These are phyloP conservation scores for Phymorhynchus buccinoides DNA, from an alignment of 1,140 invertebrate genomes.

Conservation along the genomic window DNA sequence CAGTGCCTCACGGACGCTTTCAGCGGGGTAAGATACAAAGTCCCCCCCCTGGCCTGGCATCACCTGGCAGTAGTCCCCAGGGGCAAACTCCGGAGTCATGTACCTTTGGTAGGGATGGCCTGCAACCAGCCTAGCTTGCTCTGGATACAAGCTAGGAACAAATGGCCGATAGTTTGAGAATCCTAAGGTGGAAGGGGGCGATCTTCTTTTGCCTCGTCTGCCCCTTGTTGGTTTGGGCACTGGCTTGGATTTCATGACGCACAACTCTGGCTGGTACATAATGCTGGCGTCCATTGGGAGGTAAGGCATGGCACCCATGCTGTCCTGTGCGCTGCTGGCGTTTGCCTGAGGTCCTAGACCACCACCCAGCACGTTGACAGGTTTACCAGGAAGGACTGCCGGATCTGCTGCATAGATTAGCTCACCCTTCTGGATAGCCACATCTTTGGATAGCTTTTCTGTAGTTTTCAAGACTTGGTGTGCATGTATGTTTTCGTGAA, in stretches of 20 bases:
- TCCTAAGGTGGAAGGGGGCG: background rate
- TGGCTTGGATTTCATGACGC: constrained; percentile 5
- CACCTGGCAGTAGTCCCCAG: background rate
- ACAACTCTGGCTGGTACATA: background rate
- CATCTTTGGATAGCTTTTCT: background rate
- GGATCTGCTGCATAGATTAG: background rate
- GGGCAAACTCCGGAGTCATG: background rate
- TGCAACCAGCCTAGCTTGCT: background rate
- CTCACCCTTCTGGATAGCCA: background rate
- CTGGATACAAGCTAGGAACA: background rate
- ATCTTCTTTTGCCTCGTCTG: background rate
- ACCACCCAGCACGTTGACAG: background rate
- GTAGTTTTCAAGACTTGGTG: background rate
- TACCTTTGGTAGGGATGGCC: background rate
- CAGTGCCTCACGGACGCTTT: background rate
- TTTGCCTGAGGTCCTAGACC: background rate
- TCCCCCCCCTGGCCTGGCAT: background rate
- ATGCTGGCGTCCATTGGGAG: background rate
- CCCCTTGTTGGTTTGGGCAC: constrained; percentile 1
- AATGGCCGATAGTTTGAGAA: background rate
- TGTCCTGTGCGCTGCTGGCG: background rate
- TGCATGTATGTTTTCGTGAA: background rate
- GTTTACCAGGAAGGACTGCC: background rate
- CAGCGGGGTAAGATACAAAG: background rate
- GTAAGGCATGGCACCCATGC: background rate